Evolutionary conservation across 2,113 vertebrate genomes (phyloP).

Genomic region (Gymnarchus niloticus): DNA sequence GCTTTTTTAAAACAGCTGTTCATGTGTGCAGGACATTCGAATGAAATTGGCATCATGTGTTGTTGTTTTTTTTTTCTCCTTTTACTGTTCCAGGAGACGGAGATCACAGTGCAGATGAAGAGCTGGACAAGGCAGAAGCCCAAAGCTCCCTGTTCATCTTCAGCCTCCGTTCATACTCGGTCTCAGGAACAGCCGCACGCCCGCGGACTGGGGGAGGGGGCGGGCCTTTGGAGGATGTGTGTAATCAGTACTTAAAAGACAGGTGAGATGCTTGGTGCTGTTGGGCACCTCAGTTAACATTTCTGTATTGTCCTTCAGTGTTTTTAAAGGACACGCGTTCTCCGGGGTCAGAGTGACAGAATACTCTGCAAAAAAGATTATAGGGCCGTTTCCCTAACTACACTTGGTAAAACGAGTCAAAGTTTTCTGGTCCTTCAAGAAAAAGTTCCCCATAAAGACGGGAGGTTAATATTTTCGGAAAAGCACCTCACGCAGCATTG

Average conservation of each 20-base stretch:
- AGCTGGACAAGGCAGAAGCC: neutral
- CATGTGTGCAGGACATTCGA: neutral
- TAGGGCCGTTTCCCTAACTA: neutral
- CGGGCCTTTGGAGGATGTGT: conserved; percentile 41
- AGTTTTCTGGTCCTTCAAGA: neutral
- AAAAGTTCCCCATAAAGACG: neutral
- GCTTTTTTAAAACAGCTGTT: neutral
- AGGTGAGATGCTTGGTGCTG: conserved; percentile 40
- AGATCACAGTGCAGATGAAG: conserved; percentile 6
- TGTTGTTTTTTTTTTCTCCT: neutral
- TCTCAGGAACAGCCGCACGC: conserved; percentile 34
- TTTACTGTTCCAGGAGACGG: conserved; percentile 41
- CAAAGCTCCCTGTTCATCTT: conserved; percentile 48
- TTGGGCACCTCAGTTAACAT: neutral
- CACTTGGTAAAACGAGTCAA: neutral
- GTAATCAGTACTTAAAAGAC: conserved; percentile 48
- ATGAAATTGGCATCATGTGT: neutral
- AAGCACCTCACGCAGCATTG: too few relatives aligned
- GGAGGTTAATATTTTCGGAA: neutral
- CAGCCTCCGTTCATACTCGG: conserved; percentile 35
- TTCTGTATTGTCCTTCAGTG: neutral
- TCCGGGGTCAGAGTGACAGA: neutral
- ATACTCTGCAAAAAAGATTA: neutral
- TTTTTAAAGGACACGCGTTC: neutral
- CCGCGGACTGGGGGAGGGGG: neutral